Evolutionary conservation across 1,140 invertebrate genomes (phyloP), one percentile per base, ranked within the genome.

Genomic region (Acromyrmex echinatior): DNA sequence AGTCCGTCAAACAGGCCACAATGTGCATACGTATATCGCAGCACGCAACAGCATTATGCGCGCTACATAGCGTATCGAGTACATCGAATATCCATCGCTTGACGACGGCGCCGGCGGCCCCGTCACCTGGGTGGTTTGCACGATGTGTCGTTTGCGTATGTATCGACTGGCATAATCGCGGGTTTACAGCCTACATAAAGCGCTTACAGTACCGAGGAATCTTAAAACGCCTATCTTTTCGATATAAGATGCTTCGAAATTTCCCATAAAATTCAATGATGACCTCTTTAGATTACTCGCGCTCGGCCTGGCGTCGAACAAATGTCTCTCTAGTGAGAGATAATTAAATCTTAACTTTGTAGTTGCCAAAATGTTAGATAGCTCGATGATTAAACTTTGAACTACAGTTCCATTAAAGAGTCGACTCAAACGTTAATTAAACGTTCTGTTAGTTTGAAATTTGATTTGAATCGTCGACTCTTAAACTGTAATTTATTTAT

Each of bases 21-120:
- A 25, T 60, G 53, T 78, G 60, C 39, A 81, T 71, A 45, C 39
- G 39, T 45, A 78, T 85, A 58, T 79, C 58, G 74, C 35, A 60
- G 35, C 53, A 68, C 45, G 77, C 39, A 51, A n/a, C 63, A 66
- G 31, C 25, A 84, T 84, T 90, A 90, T 89, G 71, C 89, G 88
- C 89, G 89, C 86, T 86, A 90, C 85, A 89, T 58, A 51, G 56
- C 79, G 71, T 87, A 88, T 90, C 89, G 63, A 77, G 89, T 84
- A 76, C 80, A 76, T 62, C 45, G 80, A 84, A 84, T 84, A 84
- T 25, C 70, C 71, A 76, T 84, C 80, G 70, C 65, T 18, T n/a
- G 35, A 39, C 56, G 39, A 68, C 35, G 62, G 21, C 63, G 58
- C 14, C 63, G 31, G 16, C 31, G 31, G 53, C 35, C 45, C 39